These are phyloP conservation scores for Merluccius polli DNA, from an alignment of 2,797 vertebrate genomes.

Conservation along the genomic window DNA sequence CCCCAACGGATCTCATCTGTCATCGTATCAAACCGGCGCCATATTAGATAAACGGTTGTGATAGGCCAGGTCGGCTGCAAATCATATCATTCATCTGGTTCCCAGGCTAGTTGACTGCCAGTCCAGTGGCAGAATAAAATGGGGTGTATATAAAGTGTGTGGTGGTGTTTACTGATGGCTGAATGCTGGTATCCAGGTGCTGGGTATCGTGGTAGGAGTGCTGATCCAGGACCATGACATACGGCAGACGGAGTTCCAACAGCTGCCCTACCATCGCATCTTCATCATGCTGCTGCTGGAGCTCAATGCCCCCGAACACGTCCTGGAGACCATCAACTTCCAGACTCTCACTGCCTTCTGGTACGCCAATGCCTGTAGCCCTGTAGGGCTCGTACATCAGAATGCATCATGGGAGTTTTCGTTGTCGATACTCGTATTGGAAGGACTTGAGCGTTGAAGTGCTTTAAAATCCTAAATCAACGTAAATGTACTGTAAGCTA, in stretches of 20 bases:
- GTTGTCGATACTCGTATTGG: no score
- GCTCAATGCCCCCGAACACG: constrained; percentile 97
- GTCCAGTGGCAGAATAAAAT: neutral
- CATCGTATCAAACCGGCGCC: no score
- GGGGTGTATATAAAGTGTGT: neutral
- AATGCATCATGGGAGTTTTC: no score
- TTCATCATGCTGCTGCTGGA: constrained; percentile 98
- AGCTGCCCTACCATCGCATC: constrained; percentile 96
- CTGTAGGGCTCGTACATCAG: neutral
- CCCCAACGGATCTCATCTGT: no score
- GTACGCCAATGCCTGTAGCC: constrained; percentile 54
- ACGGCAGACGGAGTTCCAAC: constrained; percentile 96
- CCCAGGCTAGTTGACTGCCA: neutral
- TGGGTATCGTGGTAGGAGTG: constrained; percentile 97
- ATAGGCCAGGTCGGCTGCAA: no score
- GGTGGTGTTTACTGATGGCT: neutral
- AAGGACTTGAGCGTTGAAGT: no score
- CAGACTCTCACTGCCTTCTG: constrained; percentile 99
- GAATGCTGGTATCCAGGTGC: constrained; percentile 72
- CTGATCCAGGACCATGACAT: constrained; percentile 97
- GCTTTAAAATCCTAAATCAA: no score
- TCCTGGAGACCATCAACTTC: constrained; percentile 98
- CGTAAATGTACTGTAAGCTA: no score
- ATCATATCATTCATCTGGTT: no score
- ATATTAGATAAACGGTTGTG: no score